A percentile compares a stretch with the other conserved stretches of the same genome.
Conservation (phyloP, 2,113 vertebrate species). For the Aegithalos caudatus region DNA sequence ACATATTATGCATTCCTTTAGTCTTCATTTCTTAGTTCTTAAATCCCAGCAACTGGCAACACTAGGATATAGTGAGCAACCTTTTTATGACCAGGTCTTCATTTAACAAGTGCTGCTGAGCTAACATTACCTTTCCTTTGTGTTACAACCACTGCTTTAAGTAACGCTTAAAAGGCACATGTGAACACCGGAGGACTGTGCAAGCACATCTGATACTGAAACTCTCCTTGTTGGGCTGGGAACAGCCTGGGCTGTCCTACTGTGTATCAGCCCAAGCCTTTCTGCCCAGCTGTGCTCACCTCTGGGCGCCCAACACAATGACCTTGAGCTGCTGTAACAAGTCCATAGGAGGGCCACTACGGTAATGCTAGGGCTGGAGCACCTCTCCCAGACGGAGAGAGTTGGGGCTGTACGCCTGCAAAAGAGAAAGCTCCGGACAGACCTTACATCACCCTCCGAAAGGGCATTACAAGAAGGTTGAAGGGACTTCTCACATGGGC, state of each 20-base stretch:
- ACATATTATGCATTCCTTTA: fast-evolving
- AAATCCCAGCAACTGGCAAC: not conserved
- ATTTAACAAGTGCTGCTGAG: not conserved
- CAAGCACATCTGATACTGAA: fast-evolving
- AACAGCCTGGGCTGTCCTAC: fast-evolving
- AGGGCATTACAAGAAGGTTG: not conserved
- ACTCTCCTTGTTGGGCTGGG: fast-evolving
- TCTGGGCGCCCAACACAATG: too few relatives aligned
- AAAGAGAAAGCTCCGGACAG: not conserved
- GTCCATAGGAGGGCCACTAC: not conserved
- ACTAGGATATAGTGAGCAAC: fast-evolving
- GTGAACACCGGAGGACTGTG: fast-evolving
- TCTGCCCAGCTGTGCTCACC: not conserved
- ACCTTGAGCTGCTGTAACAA: not conserved
- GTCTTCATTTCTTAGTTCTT: not conserved
- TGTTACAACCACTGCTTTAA: fast-evolving
- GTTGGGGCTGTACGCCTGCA: too few relatives aligned
- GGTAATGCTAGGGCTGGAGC: not conserved
- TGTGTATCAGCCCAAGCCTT: fast-evolving
- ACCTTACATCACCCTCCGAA: not conserved
- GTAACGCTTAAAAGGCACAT: fast-evolving
- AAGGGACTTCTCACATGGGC: not conserved
- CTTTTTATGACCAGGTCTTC: fast-evolving
- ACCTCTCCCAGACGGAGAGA: too few relatives aligned
- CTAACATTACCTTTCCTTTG: too few relatives aligned